These are phyloP conservation scores for Drosophila nikananu DNA, from an alignment of 1,140 invertebrate species.

Conservation along the genomic window DNA sequence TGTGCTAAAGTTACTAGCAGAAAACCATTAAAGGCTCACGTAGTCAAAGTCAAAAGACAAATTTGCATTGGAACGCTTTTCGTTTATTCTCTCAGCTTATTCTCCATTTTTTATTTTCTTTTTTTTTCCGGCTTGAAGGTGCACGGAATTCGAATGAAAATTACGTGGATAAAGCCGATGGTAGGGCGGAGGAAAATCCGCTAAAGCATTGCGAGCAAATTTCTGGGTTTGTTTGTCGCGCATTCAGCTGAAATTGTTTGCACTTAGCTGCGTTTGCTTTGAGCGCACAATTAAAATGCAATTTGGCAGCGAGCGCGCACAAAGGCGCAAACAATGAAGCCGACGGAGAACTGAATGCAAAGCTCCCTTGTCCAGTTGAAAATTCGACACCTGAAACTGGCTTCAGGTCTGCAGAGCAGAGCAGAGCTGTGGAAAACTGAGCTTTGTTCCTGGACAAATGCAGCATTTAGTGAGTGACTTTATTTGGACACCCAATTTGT, in stretches of 20 bases:
- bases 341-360: conserved; percentile 23
- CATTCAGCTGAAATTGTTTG: conserved; percentile 75
- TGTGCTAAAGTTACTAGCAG: conserved; percentile 62
- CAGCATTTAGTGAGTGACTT: conserved; percentile 31
- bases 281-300: conserved; percentile 78
- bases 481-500: conserved; percentile 11
- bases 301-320: conserved; percentile 55
- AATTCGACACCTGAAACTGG: conserved; percentile 38
- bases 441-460: conserved; percentile 19
- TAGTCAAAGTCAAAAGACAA: conserved; percentile 80
- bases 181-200: conserved; percentile 2
- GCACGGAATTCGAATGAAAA: conserved; percentile 28
- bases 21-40: conserved; percentile 80
- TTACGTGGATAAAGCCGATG: conserved; percentile 9
- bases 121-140: conserved; percentile 33
- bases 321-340: conserved; percentile 45
- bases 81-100: conserved; percentile 24
- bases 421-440: conserved; percentile 2
- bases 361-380: conserved; percentile 12
- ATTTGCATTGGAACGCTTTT: conserved; percentile 66
- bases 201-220: conserved; percentile 56
- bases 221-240: conserved; percentile 65
- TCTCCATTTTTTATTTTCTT: background rate
- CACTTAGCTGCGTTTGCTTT: conserved; percentile 68
- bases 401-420: conserved; percentile 7